phyloP scores from a whole-genome alignment of 2,888 invertebrate genomes.

The Epsilonema sp. region DNA sequence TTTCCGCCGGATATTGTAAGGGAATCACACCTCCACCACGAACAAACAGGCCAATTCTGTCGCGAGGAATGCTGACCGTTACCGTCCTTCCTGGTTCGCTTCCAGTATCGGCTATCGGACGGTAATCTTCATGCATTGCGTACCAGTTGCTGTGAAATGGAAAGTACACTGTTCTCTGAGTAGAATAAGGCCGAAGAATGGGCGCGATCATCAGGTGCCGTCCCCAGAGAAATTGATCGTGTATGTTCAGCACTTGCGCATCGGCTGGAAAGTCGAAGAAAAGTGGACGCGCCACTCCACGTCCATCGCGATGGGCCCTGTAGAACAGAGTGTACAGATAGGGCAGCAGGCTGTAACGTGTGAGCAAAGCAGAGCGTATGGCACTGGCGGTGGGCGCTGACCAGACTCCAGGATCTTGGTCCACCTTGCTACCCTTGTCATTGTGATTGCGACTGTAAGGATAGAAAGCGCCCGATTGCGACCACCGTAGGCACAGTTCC shows the following conservation, averaged over 20 bases:
- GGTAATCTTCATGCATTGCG: not conserved
- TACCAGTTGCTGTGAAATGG: constrained; percentile 14
- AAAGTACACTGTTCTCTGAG: constrained; percentile 25
- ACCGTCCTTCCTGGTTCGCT: no score
- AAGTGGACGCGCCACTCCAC: constrained; percentile 43
- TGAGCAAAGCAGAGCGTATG: not conserved
- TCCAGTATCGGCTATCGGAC: not conserved
- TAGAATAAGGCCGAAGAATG: not conserved
- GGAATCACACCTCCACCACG: not conserved
- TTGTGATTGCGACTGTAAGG: not conserved
- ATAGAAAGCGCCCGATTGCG: constrained; percentile 39
- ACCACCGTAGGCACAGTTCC: constrained; percentile 38
- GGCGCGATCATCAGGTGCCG: constrained; percentile 5
- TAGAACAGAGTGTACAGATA: constrained; percentile 41
- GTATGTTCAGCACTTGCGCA: not conserved
- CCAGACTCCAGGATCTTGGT: not conserved
- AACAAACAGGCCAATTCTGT: not conserved
- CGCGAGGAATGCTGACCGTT: not conserved
- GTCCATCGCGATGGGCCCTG: constrained; percentile 26
- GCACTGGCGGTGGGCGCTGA: not conserved
- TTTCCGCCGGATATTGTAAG: not conserved
- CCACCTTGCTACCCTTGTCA: not conserved
- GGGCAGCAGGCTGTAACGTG: constrained; percentile 32
- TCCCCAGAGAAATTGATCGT: constrained; percentile 9
- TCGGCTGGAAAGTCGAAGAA: constrained; percentile 38